These are phyloP conservation scores for Drosophila truncata DNA, from an alignment of 1,140 invertebrate genomes.

Conservation along the genomic window DNA sequence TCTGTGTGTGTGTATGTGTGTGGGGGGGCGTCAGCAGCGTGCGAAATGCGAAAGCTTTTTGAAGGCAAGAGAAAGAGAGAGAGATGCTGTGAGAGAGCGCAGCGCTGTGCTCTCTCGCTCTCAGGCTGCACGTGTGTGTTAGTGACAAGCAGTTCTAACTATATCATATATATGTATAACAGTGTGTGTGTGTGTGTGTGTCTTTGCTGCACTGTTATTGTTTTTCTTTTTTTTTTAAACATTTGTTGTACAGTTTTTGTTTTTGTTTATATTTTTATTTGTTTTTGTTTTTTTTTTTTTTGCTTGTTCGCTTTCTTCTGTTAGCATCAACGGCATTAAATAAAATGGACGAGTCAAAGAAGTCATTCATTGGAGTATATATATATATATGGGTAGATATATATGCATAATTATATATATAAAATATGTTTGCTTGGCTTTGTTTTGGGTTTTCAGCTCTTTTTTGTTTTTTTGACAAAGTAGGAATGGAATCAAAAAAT, in stretches of 20 bases:
- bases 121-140: constrained; percentile 15
- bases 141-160: constrained; percentile 21
- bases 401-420: constrained; percentile 67
- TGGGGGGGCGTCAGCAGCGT: constrained; percentile 25
- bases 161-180: constrained; percentile 9
- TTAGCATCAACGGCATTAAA: constrained; percentile 84
- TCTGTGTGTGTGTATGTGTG: constrained; percentile 1
- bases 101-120: constrained; percentile 35
- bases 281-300: constrained; percentile 24
- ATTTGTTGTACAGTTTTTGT: constrained; percentile 50
- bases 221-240: constrained; percentile 31
- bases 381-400: constrained; percentile 52
- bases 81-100: constrained; percentile 24
- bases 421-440: constrained; percentile 45
- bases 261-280: constrained; percentile 47
- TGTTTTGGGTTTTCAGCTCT: constrained; percentile 10
- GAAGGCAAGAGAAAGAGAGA: constrained; percentile 1
- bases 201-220: constrained; percentile 52
- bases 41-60: constrained; percentile 36
- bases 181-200: constrained; percentile 36
- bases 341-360: constrained; percentile 85
- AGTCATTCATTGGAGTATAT: constrained; percentile 81
- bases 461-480: constrained; percentile 5
- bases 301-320: constrained; percentile 75
- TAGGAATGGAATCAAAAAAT: constrained; percentile 34